These are phyloP conservation scores for Fulmarus glacialis DNA, from an alignment of 2,113 vertebrate genomes.

Conservation along the genomic window DNA sequence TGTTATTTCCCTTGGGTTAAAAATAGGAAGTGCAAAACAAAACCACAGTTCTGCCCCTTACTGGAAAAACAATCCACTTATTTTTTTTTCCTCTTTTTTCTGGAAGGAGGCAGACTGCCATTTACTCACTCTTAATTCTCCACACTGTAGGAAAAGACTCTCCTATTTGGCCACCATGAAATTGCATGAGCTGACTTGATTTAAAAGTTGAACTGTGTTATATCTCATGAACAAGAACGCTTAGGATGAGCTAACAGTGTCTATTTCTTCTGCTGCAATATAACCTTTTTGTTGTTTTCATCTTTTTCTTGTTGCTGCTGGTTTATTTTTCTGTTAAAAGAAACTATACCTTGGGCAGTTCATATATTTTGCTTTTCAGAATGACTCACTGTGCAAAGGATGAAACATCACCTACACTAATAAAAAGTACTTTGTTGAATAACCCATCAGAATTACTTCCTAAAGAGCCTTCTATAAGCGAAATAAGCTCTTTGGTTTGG, in stretches of 20 bases:
- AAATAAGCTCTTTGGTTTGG: background rate
- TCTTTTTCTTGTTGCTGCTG: background rate
- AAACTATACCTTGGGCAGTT: background rate
- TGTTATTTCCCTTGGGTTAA: background rate
- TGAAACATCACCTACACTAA: background rate
- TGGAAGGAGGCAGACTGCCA: background rate
- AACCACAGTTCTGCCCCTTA: background rate
- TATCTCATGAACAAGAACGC: accelerated
- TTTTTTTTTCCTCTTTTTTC: background rate
- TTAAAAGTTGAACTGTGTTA: background rate
- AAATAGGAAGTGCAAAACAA: background rate
- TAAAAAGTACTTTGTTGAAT: background rate
- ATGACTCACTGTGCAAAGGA: background rate
- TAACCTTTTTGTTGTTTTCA: accelerated
- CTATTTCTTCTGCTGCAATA: background rate
- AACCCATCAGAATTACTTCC: background rate
- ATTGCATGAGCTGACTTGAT: background rate
- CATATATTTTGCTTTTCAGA: background rate
- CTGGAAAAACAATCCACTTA: background rate
- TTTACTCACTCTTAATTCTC: background rate
- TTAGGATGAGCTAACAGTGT: background rate
- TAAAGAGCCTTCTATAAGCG: background rate
- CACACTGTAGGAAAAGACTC: accelerated
- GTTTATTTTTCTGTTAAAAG: background rate
- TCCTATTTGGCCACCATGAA: background rate